phyloP scores from a whole-genome alignment of 2,888 invertebrate genomes.

The Petrophora chlorosata region DNA sequence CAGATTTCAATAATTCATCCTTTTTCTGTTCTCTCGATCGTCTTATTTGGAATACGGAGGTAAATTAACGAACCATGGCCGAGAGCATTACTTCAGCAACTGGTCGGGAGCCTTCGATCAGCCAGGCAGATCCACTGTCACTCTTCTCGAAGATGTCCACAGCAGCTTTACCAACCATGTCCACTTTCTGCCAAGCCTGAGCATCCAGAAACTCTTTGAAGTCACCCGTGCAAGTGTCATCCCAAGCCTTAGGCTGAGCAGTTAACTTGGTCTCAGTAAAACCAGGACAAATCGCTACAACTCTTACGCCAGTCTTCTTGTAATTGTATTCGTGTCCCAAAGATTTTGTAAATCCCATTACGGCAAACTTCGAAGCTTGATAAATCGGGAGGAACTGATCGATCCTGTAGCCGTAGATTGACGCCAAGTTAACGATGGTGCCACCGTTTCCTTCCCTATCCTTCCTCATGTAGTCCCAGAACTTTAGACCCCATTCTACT shows the following conservation, averaged over 20 bases:
- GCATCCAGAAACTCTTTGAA: constrained; percentile 37
- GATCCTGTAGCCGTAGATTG: constrained; percentile 81
- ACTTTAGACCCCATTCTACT: constrained; percentile 71
- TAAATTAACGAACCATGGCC: constrained; percentile 18
- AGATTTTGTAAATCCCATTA: constrained; percentile 76
- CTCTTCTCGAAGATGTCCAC: constrained; percentile 61
- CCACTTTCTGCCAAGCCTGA: constrained; percentile 53
- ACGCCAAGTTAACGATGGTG: constrained; percentile 85
- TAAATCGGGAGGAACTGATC: constrained; percentile 80
- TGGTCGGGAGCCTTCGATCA: constrained; percentile 70
- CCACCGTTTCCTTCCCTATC: constrained; percentile 83
- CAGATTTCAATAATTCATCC: no score
- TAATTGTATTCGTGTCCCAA: constrained; percentile 69
- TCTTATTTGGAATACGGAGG: no score
- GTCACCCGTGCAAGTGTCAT: constrained; percentile 37
- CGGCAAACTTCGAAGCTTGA: constrained; percentile 83
- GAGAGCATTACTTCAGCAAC: constrained; percentile 42
- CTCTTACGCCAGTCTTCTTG: constrained; percentile 73
- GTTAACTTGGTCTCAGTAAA: constrained; percentile 66
- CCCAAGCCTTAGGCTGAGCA: constrained; percentile 29
- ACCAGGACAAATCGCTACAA: constrained; percentile 78
- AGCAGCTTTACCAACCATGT: constrained; percentile 53
- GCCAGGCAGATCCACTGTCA: constrained; percentile 80
- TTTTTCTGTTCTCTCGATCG: no score
- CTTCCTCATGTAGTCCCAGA: constrained; percentile 81